Evolutionary conservation across 2,888 invertebrate species (phyloP).

Genomic region (Myopa testacea): DNA sequence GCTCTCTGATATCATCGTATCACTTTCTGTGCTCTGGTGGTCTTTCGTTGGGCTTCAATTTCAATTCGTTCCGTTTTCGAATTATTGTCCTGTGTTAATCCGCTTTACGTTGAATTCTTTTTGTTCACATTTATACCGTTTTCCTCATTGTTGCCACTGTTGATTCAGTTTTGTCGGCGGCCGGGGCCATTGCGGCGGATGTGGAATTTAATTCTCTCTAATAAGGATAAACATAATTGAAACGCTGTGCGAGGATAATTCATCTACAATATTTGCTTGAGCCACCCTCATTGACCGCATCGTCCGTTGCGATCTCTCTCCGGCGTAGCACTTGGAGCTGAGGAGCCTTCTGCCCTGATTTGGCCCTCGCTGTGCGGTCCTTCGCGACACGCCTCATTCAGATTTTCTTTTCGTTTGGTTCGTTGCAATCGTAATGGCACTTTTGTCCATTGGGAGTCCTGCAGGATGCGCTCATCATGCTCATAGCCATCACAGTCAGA

Average conservation of each 20-base stretch:
- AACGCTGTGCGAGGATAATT: slow-evolving; percentile 49
- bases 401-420: slow-evolving; percentile 17
- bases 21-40: neutral
- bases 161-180: slow-evolving; percentile 2
- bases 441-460: slow-evolving; percentile 39
- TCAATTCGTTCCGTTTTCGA: slow-evolving; percentile 19
- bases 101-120: slow-evolving; percentile 9
- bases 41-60: slow-evolving; percentile 22
- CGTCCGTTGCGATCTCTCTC: neutral
- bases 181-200: slow-evolving; percentile 10
- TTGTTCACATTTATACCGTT: neutral
- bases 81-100: slow-evolving; percentile 36
- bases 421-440: slow-evolving; percentile 30
- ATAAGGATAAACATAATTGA: slow-evolving; percentile 53
- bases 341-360: neutral
- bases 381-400: neutral
- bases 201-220: slow-evolving; percentile 47
- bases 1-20: neutral
- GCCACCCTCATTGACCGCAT: neutral
- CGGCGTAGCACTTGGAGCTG: neutral
- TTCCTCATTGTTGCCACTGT: neutral
- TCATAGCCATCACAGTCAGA: slow-evolving; percentile 7
- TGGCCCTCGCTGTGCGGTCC: neutral
- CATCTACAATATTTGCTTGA: slow-evolving; percentile 39
- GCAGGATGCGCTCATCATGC: slow-evolving; percentile 35